Conservation (phyloP, 1,140 invertebrate species). For the Saccostrea echinata region DNA sequence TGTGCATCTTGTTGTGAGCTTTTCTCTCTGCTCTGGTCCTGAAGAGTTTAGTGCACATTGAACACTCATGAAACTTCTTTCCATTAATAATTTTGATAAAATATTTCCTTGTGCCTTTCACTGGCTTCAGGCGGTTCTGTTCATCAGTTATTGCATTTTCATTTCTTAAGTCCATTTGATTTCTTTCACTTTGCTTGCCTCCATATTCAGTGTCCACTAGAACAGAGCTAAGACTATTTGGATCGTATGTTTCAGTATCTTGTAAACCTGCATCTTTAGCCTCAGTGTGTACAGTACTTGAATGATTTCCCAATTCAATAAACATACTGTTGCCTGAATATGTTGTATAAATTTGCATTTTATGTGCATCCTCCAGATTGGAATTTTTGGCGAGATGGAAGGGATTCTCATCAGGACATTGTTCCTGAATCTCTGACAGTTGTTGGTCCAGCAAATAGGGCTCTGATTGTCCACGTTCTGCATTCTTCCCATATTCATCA, state of each 20-base stretch:
- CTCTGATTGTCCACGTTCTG: neutral
- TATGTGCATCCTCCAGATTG: neutral
- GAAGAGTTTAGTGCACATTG: constrained; percentile 15
- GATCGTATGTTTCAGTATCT: neutral
- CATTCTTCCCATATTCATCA: neutral
- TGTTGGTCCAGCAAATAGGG: neutral
- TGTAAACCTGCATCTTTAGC: neutral
- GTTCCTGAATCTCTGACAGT: neutral
- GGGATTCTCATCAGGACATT: neutral
- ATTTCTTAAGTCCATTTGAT: neutral
- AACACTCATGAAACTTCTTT: constrained; percentile 36
- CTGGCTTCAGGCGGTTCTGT: neutral
- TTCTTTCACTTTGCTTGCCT: neutral
- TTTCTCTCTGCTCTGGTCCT: constrained; percentile 20
- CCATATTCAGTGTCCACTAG: neutral
- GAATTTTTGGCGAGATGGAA: neutral
- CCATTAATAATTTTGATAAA: constrained; percentile 30
- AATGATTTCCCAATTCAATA: neutral
- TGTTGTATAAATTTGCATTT: neutral
- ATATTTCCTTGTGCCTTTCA: constrained; percentile 28
- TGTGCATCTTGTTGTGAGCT: constrained; percentile 38
- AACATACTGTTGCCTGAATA: constrained; percentile 19
- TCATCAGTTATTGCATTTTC: constrained; percentile 8
- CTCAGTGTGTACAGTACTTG: neutral
- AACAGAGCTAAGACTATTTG: neutral